These are phyloP conservation scores for Aphelinus atriplicis DNA, from an alignment of 1,140 invertebrate genomes.

Conservation along the genomic window DNA sequence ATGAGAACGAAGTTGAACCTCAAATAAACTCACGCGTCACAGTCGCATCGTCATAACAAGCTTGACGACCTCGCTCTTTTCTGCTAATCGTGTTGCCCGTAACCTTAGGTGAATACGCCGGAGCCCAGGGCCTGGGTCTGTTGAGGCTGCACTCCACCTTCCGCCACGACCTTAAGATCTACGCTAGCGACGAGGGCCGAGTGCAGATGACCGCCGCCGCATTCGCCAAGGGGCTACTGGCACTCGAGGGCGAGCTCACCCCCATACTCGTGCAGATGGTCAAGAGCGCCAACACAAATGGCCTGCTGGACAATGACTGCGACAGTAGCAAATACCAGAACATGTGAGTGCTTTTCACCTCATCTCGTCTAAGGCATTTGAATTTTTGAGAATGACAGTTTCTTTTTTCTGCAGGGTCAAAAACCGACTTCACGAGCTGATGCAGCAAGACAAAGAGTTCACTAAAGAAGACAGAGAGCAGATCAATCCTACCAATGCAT, in stretches of 20 bases:
- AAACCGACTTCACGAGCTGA: slow-evolving; percentile 89
- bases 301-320: slow-evolving; percentile 96
- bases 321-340: slow-evolving; percentile 96
- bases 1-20: not conserved
- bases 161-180: slow-evolving; percentile 98
- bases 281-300: slow-evolving; percentile 98
- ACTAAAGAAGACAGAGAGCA: slow-evolving; percentile 83
- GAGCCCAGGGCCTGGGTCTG: slow-evolving; percentile 91
- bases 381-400: not conserved
- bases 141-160: slow-evolving; percentile 97
- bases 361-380: not conserved
- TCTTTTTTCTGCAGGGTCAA: slow-evolving; percentile 81
- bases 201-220: slow-evolving; percentile 99
- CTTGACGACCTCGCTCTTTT: not conserved
- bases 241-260: slow-evolving; percentile 97
- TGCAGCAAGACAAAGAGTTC: slow-evolving; percentile 92
- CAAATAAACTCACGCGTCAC: slow-evolving; percentile 15
- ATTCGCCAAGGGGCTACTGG: slow-evolving; percentile 97
- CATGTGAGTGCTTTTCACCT: slow-evolving; percentile 73
- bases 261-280: slow-evolving; percentile 99
- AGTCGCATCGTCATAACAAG: slow-evolving; percentile 36
- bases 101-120: slow-evolving; percentile 82
- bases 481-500: slow-evolving; percentile 90
- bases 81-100: slow-evolving; percentile 17
- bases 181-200: slow-evolving; percentile 98